Evolutionary conservation across 2,888 invertebrate genomes (phyloP), one percentile per base, ranked within the genome.

Genomic region (Conchocele bisecta): DNA sequence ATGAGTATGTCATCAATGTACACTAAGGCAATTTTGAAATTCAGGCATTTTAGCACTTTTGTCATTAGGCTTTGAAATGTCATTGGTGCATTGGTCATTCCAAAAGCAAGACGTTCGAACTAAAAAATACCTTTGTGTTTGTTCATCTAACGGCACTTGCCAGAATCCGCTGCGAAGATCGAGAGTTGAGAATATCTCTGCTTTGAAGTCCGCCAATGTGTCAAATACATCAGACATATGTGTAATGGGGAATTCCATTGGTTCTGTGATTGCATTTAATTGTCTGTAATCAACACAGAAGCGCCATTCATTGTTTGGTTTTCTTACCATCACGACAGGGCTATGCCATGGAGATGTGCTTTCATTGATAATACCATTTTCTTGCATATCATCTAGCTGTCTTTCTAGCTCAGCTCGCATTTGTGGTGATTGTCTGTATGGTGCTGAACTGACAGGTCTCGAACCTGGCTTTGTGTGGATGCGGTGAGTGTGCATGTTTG

Each of bases 1-100:
- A 76, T 61, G 13, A 75, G 42, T 4, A 81, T 51, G 42, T 82
- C 78, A 67, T 83, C 82, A 29, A 81, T 60, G 44, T 82, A 82
- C n/a, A 77, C 61, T 15, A 82, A 22, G 9, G 63, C 71, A n/a
- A 54, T 59, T 56, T 80, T 77, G 56, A 70, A 81, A 22, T 75
- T 68, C 1, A 70, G 41, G 24, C 50, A 22, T 35, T 66, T 75
- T 22, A 79, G 46, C 1, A 76, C 59, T 26, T 67, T 63, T 3
- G 64, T 61, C 70, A 79, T 79, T 2, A 69, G 29, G 1, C 15
- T n/a, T 28, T 69, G 66, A 37, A 73, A 73, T 11, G 56, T 7
- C 41, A 44, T 48, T n/a, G 66, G 63, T 5, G 70, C 54, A 51
- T 77, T 77, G 5, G 24, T 35, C 15, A 76, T 42, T 1, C 76